Conservation (phyloP, 2,888 invertebrate genomes). For the Limnephilus lunatus region DNA sequence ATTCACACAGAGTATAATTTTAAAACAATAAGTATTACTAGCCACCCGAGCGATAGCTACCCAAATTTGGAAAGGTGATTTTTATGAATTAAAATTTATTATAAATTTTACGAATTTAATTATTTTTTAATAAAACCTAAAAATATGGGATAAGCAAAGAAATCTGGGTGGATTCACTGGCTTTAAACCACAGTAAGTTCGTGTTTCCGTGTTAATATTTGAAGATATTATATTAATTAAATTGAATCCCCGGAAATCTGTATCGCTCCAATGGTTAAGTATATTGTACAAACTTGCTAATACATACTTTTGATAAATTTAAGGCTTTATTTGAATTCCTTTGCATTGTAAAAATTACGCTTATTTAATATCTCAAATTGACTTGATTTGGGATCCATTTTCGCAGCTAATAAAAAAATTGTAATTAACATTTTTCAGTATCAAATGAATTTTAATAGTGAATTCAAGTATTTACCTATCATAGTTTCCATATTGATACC, state of each 20-base stretch:
- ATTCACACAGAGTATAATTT: not conserved
- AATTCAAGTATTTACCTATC: conserved; percentile 78
- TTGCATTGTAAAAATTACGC: not conserved
- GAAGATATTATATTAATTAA: too few species aligned
- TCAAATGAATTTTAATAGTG: not conserved
- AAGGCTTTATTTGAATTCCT: not conserved
- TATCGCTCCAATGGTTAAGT: too few species aligned
- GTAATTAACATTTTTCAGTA: not conserved
- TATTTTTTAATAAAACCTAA: too few species aligned
- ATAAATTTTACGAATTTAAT: too few species aligned
- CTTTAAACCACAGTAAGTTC: too few species aligned
- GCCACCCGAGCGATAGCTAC: too few species aligned
- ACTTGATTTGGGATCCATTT: not conserved
- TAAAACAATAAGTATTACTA: not conserved
- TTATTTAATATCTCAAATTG: not conserved
- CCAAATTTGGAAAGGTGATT: too few species aligned
- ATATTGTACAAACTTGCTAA: not conserved
- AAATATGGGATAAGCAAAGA: too few species aligned
- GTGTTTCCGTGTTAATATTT: too few species aligned
- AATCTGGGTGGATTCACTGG: too few species aligned
- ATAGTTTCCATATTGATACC: conserved; percentile 97
- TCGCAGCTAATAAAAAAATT: not conserved
- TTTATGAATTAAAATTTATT: too few species aligned
- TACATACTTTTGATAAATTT: not conserved
- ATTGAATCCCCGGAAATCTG: too few species aligned